Evolutionary conservation across 2,113 vertebrate genomes (phyloP).

Genomic region (Bufo gargarizans): DNA sequence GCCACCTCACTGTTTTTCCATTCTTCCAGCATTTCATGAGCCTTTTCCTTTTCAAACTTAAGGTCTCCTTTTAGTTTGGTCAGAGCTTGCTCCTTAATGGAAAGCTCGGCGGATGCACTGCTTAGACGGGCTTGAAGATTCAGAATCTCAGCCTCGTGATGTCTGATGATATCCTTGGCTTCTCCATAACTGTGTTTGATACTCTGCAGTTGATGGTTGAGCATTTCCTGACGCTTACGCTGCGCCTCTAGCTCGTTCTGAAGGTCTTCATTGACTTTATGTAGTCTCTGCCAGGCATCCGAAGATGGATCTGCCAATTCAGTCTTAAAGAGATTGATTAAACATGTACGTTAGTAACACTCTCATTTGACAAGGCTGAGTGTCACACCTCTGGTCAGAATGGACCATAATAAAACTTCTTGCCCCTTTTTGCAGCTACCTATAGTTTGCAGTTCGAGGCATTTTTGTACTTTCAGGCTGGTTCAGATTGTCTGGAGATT

Average conservation of each 20-base stretch:
- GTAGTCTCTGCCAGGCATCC: slow-evolving; percentile 88
- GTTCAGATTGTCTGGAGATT: slow-evolving; percentile 16
- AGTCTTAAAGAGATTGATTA: slow-evolving; percentile 96
- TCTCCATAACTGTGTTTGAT: slow-evolving; percentile 90
- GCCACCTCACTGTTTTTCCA: slow-evolving; percentile 77
- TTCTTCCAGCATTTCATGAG: slow-evolving; percentile 85
- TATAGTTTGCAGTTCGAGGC: slow-evolving; percentile 67
- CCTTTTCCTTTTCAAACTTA: slow-evolving; percentile 84
- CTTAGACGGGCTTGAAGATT: slow-evolving; percentile 85
- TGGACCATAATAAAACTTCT: slow-evolving; percentile 72
- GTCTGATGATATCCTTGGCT: slow-evolving; percentile 86
- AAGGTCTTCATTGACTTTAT: slow-evolving; percentile 90
- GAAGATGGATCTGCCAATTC: slow-evolving; percentile 81
- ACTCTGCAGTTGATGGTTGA: slow-evolving; percentile 86
- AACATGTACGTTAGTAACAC: slow-evolving; percentile 88
- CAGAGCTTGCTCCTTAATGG: slow-evolving; percentile 86
- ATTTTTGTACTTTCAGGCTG: not conserved
- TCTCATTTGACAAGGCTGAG: slow-evolving; percentile 79
- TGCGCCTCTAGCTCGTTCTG: slow-evolving; percentile 88
- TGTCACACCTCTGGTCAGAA: slow-evolving; percentile 89
- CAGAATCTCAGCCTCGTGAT: slow-evolving; percentile 87
- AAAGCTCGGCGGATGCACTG: slow-evolving; percentile 83
- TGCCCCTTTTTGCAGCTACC: slow-evolving; percentile 63
- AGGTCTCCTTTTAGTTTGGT: slow-evolving; percentile 87
- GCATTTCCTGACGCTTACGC: slow-evolving; percentile 85